A percentile compares a stretch with the other conserved stretches of the same genome.
Evolutionary conservation across 2,113 vertebrate species (phyloP).

Genomic region (Ardeotis arabs): DNA sequence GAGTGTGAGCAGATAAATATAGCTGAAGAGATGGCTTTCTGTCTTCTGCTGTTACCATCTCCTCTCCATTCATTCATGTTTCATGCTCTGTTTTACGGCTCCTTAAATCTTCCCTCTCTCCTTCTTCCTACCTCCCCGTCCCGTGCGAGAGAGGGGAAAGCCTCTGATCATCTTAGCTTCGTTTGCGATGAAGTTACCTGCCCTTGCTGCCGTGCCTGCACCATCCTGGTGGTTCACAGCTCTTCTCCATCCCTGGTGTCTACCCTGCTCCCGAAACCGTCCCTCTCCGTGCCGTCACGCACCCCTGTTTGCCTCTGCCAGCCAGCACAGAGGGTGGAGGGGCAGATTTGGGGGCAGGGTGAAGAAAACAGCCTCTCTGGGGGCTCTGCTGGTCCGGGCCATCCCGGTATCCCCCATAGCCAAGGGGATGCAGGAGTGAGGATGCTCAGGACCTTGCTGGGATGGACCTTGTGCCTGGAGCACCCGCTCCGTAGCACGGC

Average conservation of each 20-base stretch:
- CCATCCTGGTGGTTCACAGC: neutral
- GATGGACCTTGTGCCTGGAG: neutral
- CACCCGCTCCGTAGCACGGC: neutral
- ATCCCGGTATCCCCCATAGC: neutral
- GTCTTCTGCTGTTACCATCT: neutral
- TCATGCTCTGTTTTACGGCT: neutral
- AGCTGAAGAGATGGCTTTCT: neutral
- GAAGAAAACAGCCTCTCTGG: neutral
- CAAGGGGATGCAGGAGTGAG: neutral
- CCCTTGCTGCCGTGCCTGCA: neutral
- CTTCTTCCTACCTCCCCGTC: neutral
- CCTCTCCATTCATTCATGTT: neutral
- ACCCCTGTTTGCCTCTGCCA: neutral
- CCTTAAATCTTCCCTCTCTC: neutral
- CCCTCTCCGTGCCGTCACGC: neutral
- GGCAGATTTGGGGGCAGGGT: neutral
- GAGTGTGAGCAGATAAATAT: neutral
- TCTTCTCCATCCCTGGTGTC: neutral
- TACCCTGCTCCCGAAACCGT: neutral
- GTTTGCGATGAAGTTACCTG: rapidly evolving
- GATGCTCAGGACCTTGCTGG: neutral
- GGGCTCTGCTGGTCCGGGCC: neutral
- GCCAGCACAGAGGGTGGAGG: neutral
- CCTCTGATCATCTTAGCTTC: neutral
- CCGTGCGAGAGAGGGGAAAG: neutral